Base-by-base conservation (phyloP, 2,797 vertebrate species). In the Poeciliopsis paucimaculata region DNA sequence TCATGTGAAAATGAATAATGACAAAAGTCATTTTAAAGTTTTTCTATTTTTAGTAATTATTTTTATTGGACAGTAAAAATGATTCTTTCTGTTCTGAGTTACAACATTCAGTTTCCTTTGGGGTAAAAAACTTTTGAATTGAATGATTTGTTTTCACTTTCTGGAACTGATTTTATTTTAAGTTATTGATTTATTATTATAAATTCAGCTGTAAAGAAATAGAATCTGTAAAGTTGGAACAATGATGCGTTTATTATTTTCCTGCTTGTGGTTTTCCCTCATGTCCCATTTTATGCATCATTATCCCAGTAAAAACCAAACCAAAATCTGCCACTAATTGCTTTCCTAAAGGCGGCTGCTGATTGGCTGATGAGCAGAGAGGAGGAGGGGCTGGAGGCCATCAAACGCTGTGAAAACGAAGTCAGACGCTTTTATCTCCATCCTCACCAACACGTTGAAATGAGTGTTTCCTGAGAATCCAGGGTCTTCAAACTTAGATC, bases 371-470 rank as follows among this genome's bases (percentile, higher is more conserved):
- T 73, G 84, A 91, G 84, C 36, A 64, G 71, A 47, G 47, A 92
- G 95, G 95, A 96, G 93, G 91, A 92, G 86, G 91, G 93, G 94
- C 95, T 95, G 94, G 91, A 93, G 92, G 96, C 94, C 96, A 95
- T 96, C 96, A 97, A 96, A 96, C 78, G 86, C 87, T 94, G 88
- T 91, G 78, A 93, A 93, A 93, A 90, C 95, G 89, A 83, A 92
- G 86, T 90, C 93, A 89, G 94, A 88, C 93, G 94, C 89, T 95
- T 94, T 95, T 95, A 95, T 93, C 93, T 95, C 95, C 94, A 93
- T 91, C 91, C 91, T 89, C 92, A 94, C 87, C 91, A 89, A 90
- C 92, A 77, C 79, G 87, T 80, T 74, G 88, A 93, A 95, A 93
- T 89, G 86, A 85, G 82, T 79, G 90, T 77, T 84, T 83, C 80